Evolutionary conservation across 1,140 invertebrate species (phyloP).

Genomic region (Leptinotarsa lineolata): DNA sequence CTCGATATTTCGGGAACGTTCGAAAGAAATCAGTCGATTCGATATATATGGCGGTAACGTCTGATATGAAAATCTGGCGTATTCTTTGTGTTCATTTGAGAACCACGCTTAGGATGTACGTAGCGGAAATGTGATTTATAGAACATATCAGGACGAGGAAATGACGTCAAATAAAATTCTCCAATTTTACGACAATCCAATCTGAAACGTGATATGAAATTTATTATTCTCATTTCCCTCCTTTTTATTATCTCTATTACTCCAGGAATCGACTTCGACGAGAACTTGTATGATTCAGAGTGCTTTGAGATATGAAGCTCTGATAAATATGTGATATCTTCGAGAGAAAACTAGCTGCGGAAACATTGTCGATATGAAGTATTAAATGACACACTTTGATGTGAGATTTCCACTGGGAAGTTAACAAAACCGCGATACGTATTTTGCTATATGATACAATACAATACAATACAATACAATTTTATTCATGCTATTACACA

Average conservation of each 20-base stretch:
- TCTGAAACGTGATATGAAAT: conserved; percentile 23
- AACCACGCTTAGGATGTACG: conserved; percentile 16
- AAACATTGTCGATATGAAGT: too few relatives aligned
- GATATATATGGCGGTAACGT: neutral
- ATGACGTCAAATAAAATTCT: conserved; percentile 24
- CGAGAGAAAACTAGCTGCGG: too few relatives aligned
- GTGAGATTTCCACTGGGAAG: too few relatives aligned
- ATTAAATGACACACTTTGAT: too few relatives aligned
- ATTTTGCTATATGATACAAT: too few relatives aligned
- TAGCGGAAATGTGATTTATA: conserved; percentile 16
- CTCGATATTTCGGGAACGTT: too few relatives aligned
- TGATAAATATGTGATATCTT: too few relatives aligned
- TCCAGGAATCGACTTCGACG: neutral
- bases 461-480: too few relatives aligned
- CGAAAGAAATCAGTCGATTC: too few relatives aligned
- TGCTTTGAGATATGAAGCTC: neutral
- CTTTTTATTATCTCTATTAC: conserved; percentile 13
- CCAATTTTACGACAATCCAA: conserved; percentile 25
- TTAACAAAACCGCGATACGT: too few relatives aligned
- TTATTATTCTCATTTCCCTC: conserved; percentile 25
- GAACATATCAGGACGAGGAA: neutral
- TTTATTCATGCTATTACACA: too few relatives aligned
- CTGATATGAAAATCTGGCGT: neutral
- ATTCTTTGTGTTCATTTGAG: conserved; percentile 16
- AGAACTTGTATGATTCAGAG: neutral